Evolutionary conservation across 2,888 invertebrate species (phyloP).

Genomic region (Mimas tiliae): DNA sequence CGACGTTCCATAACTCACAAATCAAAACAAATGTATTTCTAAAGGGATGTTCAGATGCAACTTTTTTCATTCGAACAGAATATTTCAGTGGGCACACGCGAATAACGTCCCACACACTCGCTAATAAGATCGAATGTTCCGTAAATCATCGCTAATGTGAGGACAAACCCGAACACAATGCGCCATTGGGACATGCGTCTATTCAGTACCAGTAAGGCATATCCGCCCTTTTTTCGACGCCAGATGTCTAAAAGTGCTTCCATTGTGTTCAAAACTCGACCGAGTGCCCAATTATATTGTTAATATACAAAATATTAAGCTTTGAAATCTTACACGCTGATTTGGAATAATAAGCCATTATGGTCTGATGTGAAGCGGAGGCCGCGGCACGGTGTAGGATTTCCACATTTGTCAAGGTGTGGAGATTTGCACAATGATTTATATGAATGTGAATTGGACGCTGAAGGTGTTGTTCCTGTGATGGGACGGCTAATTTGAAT

Average conservation of each 20-base stretch:
- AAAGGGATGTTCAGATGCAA: conserved; percentile 83
- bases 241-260: conserved; percentile 74
- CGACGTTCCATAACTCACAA: conserved; percentile 43
- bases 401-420: conserved; percentile 36
- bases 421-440: conserved; percentile 23
- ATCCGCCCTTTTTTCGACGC: conserved; percentile 82
- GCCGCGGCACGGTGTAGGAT: conserved; percentile 49
- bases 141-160: neutral
- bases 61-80: conserved; percentile 41
- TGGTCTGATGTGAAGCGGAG: conserved; percentile 35
- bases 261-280: conserved; percentile 65
- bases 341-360: conserved; percentile 79
- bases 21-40: conserved; percentile 65
- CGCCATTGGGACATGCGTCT: conserved; percentile 73
- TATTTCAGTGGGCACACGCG: conserved; percentile 29
- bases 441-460: neutral
- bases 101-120: conserved; percentile 41
- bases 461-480: conserved; percentile 1
- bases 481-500: conserved; percentile 19
- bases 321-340: conserved; percentile 78
- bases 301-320: conserved; percentile 82
- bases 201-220: conserved; percentile 78
- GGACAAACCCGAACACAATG: conserved; percentile 20
- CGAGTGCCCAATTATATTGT: conserved; percentile 84
- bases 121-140: conserved; percentile 32